Percentiles rank a stretch among this genome's conserved stretches.
Evolutionary conservation across 92 coral and sea anemone genomes (phyloP).

Genomic region (Isaurus tuberculatus): DNA sequence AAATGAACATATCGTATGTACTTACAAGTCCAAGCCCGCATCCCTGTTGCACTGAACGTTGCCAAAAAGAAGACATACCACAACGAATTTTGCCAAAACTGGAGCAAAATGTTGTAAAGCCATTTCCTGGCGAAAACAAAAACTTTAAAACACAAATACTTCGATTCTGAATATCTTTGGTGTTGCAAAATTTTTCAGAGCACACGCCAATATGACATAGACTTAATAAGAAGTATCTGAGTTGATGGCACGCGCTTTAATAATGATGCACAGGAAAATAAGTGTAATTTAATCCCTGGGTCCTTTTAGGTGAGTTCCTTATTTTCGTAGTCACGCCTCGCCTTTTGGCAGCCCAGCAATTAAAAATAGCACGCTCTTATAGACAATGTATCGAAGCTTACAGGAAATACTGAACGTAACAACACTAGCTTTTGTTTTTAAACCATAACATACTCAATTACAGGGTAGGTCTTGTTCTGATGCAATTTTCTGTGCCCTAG

Average conservation of each 20-base stretch:
- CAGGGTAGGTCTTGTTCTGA: too few relatives aligned
- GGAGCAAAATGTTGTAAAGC: neutral
- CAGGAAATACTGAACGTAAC: too few relatives aligned
- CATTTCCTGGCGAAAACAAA: conserved; percentile 15
- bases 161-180: neutral
- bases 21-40: conserved; percentile 42
- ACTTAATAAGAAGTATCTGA: conserved; percentile 3
- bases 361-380: neutral
- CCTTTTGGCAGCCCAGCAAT: neutral
- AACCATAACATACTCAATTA: too few relatives aligned
- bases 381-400: too few relatives aligned
- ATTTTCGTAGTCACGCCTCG: neutral
- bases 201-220: neutral
- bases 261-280: neutral
- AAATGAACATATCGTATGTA: neutral
- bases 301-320: neutral
- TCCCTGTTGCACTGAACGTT: neutral
- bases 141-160: neutral
- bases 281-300: conserved; percentile 25
- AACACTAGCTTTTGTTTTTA: too few relatives aligned
- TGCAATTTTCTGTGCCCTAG: too few relatives aligned
- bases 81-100: neutral
- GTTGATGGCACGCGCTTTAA: conserved; percentile 15
- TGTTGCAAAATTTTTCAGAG: neutral
- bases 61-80: conserved; percentile 29